A percentile compares a stretch with the other conserved stretches of the same genome.
phyloP scores from a whole-genome alignment of 2,888 invertebrate genomes.

The Coremacera marginata region DNA sequence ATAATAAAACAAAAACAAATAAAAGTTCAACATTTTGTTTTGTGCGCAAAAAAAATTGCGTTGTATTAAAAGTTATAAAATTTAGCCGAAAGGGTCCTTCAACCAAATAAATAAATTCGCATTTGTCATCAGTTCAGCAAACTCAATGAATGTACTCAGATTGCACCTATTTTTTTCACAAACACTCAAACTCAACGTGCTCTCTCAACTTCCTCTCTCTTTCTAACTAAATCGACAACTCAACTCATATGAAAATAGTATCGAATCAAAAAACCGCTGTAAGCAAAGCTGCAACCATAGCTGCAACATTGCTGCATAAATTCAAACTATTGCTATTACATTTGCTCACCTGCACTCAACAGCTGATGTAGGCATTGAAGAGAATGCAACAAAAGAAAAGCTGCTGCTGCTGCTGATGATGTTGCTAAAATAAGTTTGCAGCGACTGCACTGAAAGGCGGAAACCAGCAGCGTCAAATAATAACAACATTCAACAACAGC shows the following conservation, averaged over 20 bases:
- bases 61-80: background rate
- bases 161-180: no score
- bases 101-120: background rate
- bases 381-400: background rate
- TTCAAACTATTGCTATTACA: background rate
- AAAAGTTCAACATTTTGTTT: no score
- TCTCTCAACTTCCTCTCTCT: background rate
- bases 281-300: background rate
- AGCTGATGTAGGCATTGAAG: background rate
- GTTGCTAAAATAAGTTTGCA: background rate
- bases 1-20: no score
- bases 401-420: background rate
- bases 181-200: background rate
- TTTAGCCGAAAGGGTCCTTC: conserved; percentile 1
- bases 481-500: background rate
- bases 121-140: conserved; percentile 20
- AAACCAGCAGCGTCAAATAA: background rate
- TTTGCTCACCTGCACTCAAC: background rate
- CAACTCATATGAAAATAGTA: background rate
- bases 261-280: background rate
- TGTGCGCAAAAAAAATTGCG: background rate
- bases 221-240: background rate
- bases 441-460: background rate
- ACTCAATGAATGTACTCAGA: background rate
- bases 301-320: background rate